Base-by-base conservation (phyloP, 1,140 invertebrate species). In the Mylabris phalerata region DNA sequence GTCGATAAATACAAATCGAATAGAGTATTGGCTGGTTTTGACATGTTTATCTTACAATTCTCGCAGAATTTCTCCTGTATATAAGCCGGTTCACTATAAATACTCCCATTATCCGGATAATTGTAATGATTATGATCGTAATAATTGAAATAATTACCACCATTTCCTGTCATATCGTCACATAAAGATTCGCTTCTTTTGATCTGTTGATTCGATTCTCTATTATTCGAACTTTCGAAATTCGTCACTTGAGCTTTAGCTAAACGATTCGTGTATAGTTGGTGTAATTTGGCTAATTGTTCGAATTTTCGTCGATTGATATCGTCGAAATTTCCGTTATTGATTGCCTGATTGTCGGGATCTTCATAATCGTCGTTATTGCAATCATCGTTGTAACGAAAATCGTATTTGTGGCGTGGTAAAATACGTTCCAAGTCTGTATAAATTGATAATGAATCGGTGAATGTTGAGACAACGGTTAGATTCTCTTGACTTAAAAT, bases 401-500 rank as follows among this genome's bases (percentile, higher is more conserved):
- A 60, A 44, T 69, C 70, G 46, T 71, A 70, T 56, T 63, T 64
- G 51, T 72, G 69, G 45, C 70, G 60, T 9, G 77, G 75, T 52
- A 78, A 70, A 32, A 72, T 77, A 56, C 84, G 76, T 62, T 88
- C 86, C 43, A 85, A 79, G 75, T 88, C 86, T 60, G 85, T 90
- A 71, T 83, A 84, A 63, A 87, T 79, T 3, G 86, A 90, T 79
- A 87, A 82, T 9, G 85, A 90, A 78, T 88, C 89, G 62, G 87
- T 88, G 65, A 92, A 92, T 9, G 89, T 90, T 13, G 91, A 93
- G 6, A 93, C 88, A 25, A 92, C 85, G 7, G 91, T 93, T 55
- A 94, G 77, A 75, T 93, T 93, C 76, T 93, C 90, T 74, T 93
- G 88, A 70, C 91, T 93, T 9, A 94, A 79, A 67, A 92, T 88